Conservation (phyloP, 1,140 invertebrate genomes). For the Elymnias hypermnestra region DNA sequence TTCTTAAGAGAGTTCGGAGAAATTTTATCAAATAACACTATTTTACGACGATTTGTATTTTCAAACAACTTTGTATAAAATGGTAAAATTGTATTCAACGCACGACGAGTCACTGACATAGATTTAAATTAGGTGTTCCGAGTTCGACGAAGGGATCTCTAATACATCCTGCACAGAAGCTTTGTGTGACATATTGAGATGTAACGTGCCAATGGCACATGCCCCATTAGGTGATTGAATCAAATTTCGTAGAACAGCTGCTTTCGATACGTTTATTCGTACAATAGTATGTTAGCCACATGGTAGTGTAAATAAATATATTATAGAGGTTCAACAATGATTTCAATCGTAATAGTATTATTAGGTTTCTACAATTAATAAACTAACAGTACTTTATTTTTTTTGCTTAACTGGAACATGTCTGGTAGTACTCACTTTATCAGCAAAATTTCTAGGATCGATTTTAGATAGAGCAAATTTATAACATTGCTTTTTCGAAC, state of each 20-base stretch:
- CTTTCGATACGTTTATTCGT: conserved; percentile 7
- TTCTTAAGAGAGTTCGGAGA: no score
- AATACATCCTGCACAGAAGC: conserved; percentile 24
- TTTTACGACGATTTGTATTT: no score
- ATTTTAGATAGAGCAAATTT: no score
- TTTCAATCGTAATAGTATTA: no score
- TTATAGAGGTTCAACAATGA: not conserved
- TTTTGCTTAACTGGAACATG: no score
- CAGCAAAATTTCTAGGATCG: no score
- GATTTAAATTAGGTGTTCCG: not conserved
- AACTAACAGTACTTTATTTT: no score
- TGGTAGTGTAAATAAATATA: conserved; percentile 3
- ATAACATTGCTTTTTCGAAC: no score
- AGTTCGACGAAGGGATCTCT: not conserved
- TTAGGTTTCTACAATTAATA: no score
- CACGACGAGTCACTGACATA: not conserved
- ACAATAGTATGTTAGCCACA: not conserved
- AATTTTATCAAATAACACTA: not conserved
- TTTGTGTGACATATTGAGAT: conserved; percentile 29
- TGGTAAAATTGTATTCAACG: no score
- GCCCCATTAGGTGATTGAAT: conserved; percentile 61
- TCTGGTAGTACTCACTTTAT: no score
- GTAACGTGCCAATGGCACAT: conserved; percentile 35
- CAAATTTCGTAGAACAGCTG: conserved; percentile 65
- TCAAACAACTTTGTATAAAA: no score